A percentile compares a stretch with the other conserved stretches of the same genome.
Evolutionary conservation across 2,888 invertebrate genomes (phyloP).

Genomic region (Orthosia cruda): DNA sequence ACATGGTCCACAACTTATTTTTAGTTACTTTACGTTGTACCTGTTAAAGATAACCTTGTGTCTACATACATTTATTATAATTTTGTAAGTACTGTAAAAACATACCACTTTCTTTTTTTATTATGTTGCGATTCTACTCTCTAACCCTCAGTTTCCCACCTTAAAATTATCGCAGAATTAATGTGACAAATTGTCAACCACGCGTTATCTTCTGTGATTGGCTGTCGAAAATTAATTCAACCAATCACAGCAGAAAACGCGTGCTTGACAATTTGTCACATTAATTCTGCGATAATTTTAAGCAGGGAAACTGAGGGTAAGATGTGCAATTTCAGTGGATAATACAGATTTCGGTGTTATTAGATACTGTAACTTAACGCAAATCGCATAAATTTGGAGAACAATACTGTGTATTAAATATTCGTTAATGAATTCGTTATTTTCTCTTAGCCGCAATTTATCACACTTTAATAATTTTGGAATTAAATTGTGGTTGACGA

Average conservation of each 20-base stretch:
- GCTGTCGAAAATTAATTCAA: no score
- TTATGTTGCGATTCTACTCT: constrained; percentile 35
- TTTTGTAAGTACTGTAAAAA: constrained; percentile 45
- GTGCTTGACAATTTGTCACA: no score
- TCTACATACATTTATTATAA: constrained; percentile 46
- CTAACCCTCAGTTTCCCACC: no score
- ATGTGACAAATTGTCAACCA: no score
- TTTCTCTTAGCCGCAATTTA: constrained; percentile 53
- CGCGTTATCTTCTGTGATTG: no score
- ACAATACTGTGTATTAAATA: constrained; percentile 42
- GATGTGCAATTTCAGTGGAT: constrained; percentile 61
- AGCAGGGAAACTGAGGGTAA: no score
- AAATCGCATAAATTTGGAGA: constrained; percentile 34
- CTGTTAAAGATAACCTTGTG: constrained; percentile 63
- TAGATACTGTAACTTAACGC: constrained; percentile 15
- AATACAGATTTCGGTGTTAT: constrained; percentile 43
- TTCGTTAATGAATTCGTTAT: constrained; percentile 40
- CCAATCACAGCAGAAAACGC: no score
- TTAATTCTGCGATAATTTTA: no score
- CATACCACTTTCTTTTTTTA: constrained; percentile 32
- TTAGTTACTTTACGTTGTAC: constrained; percentile 70
- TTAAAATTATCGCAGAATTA: no score
- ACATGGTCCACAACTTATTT: constrained; percentile 47
- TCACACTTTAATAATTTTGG: not conserved
- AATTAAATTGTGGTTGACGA: constrained; percentile 38